Evolutionary conservation across 2,888 invertebrate genomes (phyloP).

Genomic region (Cybosia mesomella): DNA sequence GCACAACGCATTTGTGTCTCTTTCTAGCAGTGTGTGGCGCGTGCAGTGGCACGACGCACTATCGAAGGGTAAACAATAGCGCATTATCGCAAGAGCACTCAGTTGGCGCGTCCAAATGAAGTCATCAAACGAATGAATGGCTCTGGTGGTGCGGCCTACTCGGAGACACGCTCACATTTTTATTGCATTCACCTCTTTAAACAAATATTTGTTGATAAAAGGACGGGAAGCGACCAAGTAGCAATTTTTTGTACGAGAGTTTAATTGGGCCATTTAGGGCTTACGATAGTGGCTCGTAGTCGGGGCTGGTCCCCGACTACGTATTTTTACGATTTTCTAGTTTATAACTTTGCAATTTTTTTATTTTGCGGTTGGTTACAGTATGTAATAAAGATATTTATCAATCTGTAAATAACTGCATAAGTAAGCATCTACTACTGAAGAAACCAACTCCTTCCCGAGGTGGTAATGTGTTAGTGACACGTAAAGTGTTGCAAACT

Average conservation of each 20-base stretch:
- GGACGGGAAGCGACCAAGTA: conserved; percentile 54
- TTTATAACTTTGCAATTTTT: conserved; percentile 2
- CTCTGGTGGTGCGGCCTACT: conserved; percentile 76
- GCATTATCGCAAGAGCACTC: conserved; percentile 85
- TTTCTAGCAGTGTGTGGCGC: conserved; percentile 78
- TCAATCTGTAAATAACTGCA: too few species aligned
- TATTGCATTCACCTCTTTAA: conserved; percentile 82
- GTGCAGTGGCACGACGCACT: conserved; percentile 83
- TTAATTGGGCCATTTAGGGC: conserved; percentile 56
- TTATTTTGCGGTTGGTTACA: background rate
- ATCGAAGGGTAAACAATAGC: conserved; percentile 87
- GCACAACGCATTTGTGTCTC: conserved; percentile 69
- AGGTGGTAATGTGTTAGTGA: too few species aligned
- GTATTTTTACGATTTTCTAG: conserved; percentile 28
- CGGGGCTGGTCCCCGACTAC: conserved; percentile 42
- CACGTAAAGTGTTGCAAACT: too few species aligned
- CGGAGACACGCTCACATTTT: conserved; percentile 82
- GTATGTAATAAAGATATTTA: background rate
- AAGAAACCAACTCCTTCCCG: too few species aligned
- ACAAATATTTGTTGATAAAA: conserved; percentile 78
- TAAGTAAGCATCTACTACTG: background rate
- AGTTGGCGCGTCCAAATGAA: conserved; percentile 84
- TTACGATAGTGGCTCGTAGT: conserved; percentile 49
- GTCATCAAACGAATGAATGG: conserved; percentile 87
- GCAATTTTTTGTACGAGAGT: conserved; percentile 58